These are phyloP conservation scores for Ylistrum balloti DNA, from an alignment of 1,140 invertebrate genomes.

Conservation along the genomic window DNA sequence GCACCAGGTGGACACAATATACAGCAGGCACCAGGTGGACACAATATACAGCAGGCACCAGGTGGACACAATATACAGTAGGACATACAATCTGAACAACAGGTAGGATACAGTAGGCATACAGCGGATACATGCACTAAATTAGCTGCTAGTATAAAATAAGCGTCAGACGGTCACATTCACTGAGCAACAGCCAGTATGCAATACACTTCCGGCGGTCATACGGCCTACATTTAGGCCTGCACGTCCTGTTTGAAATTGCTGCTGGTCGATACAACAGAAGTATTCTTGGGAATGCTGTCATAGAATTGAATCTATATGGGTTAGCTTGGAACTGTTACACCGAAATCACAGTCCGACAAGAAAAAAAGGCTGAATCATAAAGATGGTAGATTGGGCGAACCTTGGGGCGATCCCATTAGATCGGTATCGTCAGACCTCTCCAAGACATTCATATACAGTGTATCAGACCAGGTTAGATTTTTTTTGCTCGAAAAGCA, in stretches of 20 bases:
- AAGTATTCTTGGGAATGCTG: not conserved
- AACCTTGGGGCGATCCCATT: not conserved
- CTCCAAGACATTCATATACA: not conserved
- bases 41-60: too few relatives aligned
- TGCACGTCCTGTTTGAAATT: not conserved
- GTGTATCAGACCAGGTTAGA: not conserved
- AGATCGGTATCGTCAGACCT: not conserved
- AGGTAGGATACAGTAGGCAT: too few relatives aligned
- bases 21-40: too few relatives aligned
- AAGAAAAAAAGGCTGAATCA: not conserved
- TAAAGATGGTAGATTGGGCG: conserved; percentile 3
- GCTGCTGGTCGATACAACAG: not conserved
- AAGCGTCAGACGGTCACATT: not conserved
- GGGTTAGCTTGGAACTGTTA: conserved; percentile 4
- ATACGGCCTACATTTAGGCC: not conserved
- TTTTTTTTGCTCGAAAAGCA: not conserved
- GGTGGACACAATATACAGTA: too few relatives aligned
- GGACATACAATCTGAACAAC: too few relatives aligned
- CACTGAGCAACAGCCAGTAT: not conserved
- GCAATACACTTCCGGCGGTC: not conserved
- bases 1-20: too few relatives aligned
- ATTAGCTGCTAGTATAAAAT: not conserved
- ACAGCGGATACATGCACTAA: too few relatives aligned
- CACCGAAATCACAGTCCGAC: conserved; percentile 16
- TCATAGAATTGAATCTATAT: conserved; percentile 30